These are phyloP conservation scores for Sisor rabdophorus DNA, from an alignment of 2,113 vertebrate genomes.

Conservation along the genomic window DNA sequence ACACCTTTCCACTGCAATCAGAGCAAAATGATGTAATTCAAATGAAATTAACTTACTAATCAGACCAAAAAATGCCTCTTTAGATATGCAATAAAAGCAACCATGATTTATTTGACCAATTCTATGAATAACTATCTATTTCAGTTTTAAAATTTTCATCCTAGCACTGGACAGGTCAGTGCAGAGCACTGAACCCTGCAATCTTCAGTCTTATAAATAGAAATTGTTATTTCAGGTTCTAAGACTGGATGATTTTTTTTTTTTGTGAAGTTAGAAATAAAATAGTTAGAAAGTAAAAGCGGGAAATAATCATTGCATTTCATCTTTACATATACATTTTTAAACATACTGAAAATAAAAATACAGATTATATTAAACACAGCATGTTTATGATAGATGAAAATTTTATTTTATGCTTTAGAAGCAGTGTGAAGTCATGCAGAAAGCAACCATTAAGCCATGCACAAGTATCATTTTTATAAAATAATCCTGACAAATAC, in stretches of 20 bases:
- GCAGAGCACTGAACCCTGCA: neutral
- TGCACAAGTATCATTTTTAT: neutral
- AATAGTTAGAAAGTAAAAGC: neutral
- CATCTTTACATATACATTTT: neutral
- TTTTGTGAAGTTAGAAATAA: neutral
- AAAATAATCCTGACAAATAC: neutral
- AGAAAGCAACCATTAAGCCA: neutral
- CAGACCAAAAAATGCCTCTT: too few species aligned
- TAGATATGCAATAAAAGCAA: too few species aligned
- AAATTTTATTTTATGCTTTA: neutral
- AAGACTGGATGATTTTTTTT: neutral
- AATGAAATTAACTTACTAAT: neutral
- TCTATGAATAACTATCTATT: too few species aligned
- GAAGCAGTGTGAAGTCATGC: neutral
- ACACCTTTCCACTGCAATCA: slow-evolving; percentile 54
- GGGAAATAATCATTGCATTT: neutral
- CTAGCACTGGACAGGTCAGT: neutral
- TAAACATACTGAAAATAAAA: neutral
- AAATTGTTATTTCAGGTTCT: neutral
- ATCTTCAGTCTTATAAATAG: neutral
- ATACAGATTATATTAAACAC: neutral
- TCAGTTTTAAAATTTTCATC: neutral
- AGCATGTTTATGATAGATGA: neutral
- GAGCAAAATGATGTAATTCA: neutral
- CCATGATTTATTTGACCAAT: too few species aligned